Base-by-base conservation (phyloP, 2,113 vertebrate genomes). In the Clarias batrachus region DNA sequence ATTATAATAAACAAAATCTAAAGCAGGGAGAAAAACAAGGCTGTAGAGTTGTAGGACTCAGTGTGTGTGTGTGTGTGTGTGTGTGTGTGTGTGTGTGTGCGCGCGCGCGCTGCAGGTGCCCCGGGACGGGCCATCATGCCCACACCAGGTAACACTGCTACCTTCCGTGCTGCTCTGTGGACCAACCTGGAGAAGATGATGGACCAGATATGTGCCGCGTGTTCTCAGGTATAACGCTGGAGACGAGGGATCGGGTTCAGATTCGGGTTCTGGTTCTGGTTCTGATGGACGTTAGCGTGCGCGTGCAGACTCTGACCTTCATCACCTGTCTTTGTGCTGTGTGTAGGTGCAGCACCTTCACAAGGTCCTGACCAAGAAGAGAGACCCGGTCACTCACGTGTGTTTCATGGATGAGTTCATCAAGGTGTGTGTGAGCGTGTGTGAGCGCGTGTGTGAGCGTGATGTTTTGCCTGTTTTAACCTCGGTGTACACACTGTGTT, bases 151-250 rank as follows among this genome's bases (percentile, higher is more conserved):
- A 97, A 96, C 91, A 97, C 96, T 0, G 97, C 97, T 56, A 96
- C 96, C 30, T 99, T 99, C 90, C 96, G 98, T 77, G 98, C 98
- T 81, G 95, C 97, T 25, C 96, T 99, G 7, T 99, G 98, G 98
- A 99, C 97, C 84, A 98, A 97, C 91, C 95, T 99, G 94, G 98
- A 99, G 92, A 99, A 99, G 89, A 93, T 99, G 41, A 97, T 99
- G 96, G 97, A 99, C 93, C 96, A 99, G 90, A 99, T 99, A 81
- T 99, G 94, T 93, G 95, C 97, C 52, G 95, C 97, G 1, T 99
- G 97, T 2, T 95, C 94, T 68, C 96, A 97, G 94, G 96, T 97
- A 94, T 73, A 27, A 10, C 30, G 16, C 21, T 54, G 16, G 10
- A 60, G 16, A 84, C 1, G 57, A 3, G 13, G 5, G 1, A 59